Evolutionary conservation across 1,140 invertebrate species (phyloP).

Genomic region (Brachionus rubens): DNA sequence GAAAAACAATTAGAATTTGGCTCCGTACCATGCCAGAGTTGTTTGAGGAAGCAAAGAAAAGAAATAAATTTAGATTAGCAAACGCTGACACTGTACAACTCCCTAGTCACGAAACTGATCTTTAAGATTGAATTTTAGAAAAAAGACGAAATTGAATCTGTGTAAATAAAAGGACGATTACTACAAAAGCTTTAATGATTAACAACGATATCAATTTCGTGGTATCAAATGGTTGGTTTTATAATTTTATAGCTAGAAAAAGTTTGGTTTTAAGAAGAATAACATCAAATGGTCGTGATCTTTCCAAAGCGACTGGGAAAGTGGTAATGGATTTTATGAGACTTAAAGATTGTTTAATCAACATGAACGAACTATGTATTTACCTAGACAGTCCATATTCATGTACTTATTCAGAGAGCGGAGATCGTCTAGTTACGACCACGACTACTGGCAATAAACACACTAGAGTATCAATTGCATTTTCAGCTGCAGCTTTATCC

Average conservation of each 20-base stretch:
- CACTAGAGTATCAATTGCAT: not conserved
- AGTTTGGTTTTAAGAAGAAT: not conserved
- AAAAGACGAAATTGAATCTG: not conserved
- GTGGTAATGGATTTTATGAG: not conserved
- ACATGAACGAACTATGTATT: not conserved
- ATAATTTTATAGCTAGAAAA: not conserved
- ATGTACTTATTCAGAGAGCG: not conserved
- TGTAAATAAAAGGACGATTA: not conserved
- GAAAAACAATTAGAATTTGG: slow-evolving; percentile 9
- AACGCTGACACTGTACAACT: not conserved
- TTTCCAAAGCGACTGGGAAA: not conserved
- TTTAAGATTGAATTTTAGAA: not conserved
- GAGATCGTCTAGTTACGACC: not conserved
- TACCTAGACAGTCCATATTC: not conserved
- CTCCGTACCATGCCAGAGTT: not conserved
- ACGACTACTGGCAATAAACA: not conserved
- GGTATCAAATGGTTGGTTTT: not conserved
- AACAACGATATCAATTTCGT: not conserved
- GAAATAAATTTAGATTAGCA: not conserved
- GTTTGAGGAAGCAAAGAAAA: not conserved
- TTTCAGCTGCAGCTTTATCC: not conserved
- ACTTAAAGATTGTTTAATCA: not conserved
- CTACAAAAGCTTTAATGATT: not conserved
- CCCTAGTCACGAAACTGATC: not conserved
- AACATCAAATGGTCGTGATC: not conserved